These are phyloP conservation scores for Melanerpes aurifrons DNA, from an alignment of 2,113 vertebrate species.

Conservation along the genomic window DNA sequence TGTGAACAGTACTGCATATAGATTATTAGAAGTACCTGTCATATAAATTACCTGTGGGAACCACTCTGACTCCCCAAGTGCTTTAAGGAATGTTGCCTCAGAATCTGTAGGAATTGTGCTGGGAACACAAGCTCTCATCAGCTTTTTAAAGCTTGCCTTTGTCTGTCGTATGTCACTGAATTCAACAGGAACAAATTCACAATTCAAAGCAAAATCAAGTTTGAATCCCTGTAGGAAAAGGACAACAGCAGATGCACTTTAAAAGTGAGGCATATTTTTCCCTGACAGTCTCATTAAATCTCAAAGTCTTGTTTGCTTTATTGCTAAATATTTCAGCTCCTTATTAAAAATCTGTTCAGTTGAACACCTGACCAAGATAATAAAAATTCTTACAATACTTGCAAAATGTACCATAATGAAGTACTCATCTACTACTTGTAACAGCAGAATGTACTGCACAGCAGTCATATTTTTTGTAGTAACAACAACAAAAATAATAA, in stretches of 20 bases:
- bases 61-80: conserved; percentile 95
- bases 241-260: conserved; percentile 33
- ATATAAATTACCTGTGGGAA: conserved; percentile 88
- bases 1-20: background rate
- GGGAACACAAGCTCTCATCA: conserved; percentile 93
- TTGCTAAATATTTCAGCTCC: background rate
- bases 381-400: background rate
- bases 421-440: background rate
- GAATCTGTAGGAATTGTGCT: conserved; percentile 87
- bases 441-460: background rate
- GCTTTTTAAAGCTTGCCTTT: conserved; percentile 94
- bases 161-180: conserved; percentile 93
- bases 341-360: background rate
- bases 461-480: background rate
- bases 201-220: conserved; percentile 92
- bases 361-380: background rate
- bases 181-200: conserved; percentile 97
- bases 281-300: background rate
- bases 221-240: conserved; percentile 86
- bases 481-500: background rate
- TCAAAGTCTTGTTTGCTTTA: background rate
- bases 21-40: conserved; percentile 18
- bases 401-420: background rate
- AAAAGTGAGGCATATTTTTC: background rate
- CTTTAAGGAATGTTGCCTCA: conserved; percentile 92